Evolutionary conservation across 2,888 invertebrate genomes (phyloP), one percentile per base, ranked within the genome.

Genomic region (Noctua comes): DNA sequence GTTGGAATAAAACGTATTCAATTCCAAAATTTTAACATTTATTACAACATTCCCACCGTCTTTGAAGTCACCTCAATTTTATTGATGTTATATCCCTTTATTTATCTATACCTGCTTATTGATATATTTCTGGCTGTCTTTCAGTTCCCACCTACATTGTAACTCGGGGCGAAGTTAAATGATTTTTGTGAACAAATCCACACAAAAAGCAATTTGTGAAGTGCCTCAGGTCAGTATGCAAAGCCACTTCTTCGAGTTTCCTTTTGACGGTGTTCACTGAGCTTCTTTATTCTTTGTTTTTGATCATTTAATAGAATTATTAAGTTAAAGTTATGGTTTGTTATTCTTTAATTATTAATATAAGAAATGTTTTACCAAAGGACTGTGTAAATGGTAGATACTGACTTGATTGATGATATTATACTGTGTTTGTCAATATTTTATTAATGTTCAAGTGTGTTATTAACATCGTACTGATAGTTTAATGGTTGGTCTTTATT

Each of bases 101-200:
- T 82, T 73, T 77, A 76, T 79, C 51, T 85, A 43, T 65, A 48
- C 18, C 18, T 62, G 51, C 18, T 76, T 83, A 83, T 84, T 83
- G 78, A 71, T 88, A 80, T 82, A 85, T 84, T 74, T 85, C 79
- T 70, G 43, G 73, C 79, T 76, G 78, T 76, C 86, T 84, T 69
- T 78, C 84, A 86, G 70, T 79, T 76, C 13, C 72, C 77, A 82
- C 82, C 81, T 84, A 84, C 68, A 83, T 82, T 80, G 84, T 83
- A 84, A 83, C 80, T 86, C 79, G 71, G 73, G 73, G 86, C 54
- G 76, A 88, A 85, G 85, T 87, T 86, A 85, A 88, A 88, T 83
- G 82, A 88, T 90, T 90, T 89, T 82, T 88, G 85, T 82, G 82
- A 83, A 86, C 69, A 86, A 88, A 90, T 88, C 83, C 74, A 76